Conservation (phyloP, 2,113 vertebrate species). For the Neopipo cinnamomea region DNA sequence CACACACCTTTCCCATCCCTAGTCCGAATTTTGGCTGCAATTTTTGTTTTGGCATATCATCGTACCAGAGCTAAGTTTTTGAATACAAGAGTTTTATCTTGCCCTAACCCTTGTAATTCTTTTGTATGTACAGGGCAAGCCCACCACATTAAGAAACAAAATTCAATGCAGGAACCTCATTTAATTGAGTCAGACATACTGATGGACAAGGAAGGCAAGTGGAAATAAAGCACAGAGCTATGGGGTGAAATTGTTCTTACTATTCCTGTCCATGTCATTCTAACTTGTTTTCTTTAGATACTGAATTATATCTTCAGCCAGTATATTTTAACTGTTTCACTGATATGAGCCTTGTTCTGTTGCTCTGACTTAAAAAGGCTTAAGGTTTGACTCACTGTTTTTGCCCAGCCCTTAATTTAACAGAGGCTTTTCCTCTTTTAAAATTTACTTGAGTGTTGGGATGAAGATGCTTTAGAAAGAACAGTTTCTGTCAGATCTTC, state of each 20-base stretch:
- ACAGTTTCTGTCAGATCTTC: neutral
- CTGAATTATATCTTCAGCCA: neutral
- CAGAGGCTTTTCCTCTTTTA: neutral
- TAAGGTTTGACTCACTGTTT: neutral
- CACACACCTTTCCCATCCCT: fast-evolving
- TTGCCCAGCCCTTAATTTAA: neutral
- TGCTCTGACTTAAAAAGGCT: neutral
- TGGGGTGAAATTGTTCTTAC: neutral
- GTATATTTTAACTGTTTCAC: neutral
- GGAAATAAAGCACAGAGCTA: neutral
- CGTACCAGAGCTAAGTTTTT: neutral
- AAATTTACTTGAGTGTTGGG: neutral
- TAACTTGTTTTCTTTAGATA: neutral
- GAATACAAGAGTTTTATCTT: neutral
- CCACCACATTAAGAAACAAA: neutral
- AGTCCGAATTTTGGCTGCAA: neutral
- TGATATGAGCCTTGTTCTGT: neutral
- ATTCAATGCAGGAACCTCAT: neutral
- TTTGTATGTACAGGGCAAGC: neutral
- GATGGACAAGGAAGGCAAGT: neutral
- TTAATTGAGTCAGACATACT: neutral
- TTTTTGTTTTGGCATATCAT: neutral
- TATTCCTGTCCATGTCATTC: neutral
- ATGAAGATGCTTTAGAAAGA: neutral
- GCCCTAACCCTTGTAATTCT: neutral